Conservation (phyloP, 1,140 invertebrate species). For the Metaphire vulgaris region DNA sequence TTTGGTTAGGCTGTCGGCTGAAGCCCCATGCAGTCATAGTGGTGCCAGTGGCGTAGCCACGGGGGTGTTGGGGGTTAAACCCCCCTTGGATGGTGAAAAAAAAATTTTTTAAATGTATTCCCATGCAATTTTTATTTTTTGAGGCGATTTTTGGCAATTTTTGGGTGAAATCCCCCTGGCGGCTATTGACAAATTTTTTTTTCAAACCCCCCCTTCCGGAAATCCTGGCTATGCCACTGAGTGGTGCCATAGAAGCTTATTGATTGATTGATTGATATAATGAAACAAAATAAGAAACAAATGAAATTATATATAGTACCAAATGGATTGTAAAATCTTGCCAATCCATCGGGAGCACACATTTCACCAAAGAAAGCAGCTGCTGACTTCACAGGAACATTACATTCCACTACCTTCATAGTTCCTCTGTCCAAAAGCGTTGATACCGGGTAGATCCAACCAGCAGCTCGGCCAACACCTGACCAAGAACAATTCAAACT, state of each 20-base stretch:
- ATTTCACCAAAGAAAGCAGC: constrained; percentile 81
- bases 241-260: neutral
- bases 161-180: too few species aligned
- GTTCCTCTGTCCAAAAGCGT: constrained; percentile 73
- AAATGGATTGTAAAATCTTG: constrained; percentile 88
- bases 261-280: neutral
- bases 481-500: constrained; percentile 58
- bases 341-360: constrained; percentile 85
- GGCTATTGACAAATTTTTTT: too few species aligned
- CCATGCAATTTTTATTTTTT: too few species aligned
- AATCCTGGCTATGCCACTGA: too few species aligned
- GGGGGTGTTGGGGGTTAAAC: too few species aligned
- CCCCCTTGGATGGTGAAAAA: too few species aligned
- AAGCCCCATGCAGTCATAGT: too few species aligned
- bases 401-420: constrained; percentile 62
- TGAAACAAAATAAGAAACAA: neutral
- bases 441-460: constrained; percentile 86
- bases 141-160: too few species aligned
- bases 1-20: too few species aligned
- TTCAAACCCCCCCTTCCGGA: too few species aligned
- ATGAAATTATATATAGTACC: constrained; percentile 52
- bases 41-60: too few species aligned
- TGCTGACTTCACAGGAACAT: constrained; percentile 90
- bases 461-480: constrained; percentile 80
- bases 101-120: too few species aligned